These are phyloP conservation scores for Neuroscelio doddi DNA, from an alignment of 2,888 invertebrate genomes.

Conservation along the genomic window DNA sequence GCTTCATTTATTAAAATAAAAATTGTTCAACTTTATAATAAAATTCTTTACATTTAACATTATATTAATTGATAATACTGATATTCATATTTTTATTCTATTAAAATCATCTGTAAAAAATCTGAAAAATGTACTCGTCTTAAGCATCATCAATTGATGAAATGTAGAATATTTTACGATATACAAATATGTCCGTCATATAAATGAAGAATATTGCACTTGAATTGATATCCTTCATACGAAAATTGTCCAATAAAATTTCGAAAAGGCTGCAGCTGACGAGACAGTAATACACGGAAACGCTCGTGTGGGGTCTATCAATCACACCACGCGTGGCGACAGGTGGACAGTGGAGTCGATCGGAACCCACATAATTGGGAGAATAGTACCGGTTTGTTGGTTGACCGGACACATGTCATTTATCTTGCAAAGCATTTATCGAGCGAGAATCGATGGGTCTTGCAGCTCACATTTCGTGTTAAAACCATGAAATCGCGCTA, in stretches of 20 bases:
- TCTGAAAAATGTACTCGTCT: too few relatives aligned
- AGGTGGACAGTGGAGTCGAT: constrained; percentile 60
- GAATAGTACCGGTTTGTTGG: constrained; percentile 62
- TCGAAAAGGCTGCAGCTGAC: not conserved
- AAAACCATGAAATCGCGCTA: constrained; percentile 62
- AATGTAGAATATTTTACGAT: too few relatives aligned
- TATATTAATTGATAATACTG: too few relatives aligned
- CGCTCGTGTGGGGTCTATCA: constrained; percentile 59
- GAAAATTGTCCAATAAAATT: constrained; percentile 55
- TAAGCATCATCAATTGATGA: too few relatives aligned
- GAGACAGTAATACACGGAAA: not conserved
- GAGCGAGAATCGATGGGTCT: constrained; percentile 55
- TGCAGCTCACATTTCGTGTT: constrained; percentile 52
- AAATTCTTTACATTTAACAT: too few relatives aligned
- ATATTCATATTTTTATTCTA: too few relatives aligned
- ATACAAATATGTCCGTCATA: too few relatives aligned
- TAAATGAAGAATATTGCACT: too few relatives aligned
- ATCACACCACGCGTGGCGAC: constrained; percentile 59
- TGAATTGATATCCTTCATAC: constrained; percentile 53
- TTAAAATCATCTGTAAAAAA: too few relatives aligned
- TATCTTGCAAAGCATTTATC: constrained; percentile 62
- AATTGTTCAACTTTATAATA: too few relatives aligned
- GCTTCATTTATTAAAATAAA: too few relatives aligned
- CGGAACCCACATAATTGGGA: constrained; percentile 61
- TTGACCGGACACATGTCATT: constrained; percentile 61